Evolutionary conservation across 1,140 invertebrate genomes (phyloP), one percentile per base, ranked within the genome.

Genomic region (Chionoecetes opilio): DNA sequence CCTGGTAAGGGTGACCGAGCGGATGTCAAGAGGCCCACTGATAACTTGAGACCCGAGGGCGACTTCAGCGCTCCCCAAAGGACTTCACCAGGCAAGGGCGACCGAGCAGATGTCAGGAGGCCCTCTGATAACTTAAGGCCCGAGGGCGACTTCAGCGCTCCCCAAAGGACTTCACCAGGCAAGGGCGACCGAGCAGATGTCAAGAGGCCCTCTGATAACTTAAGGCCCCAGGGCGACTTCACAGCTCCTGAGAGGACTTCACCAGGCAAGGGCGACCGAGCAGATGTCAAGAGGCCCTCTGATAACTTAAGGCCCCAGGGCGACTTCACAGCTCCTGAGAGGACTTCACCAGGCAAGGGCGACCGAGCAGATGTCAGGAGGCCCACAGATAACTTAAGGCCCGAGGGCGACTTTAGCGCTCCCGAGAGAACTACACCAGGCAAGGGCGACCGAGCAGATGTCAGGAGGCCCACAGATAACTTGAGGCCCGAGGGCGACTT

Each of bases 361-460:
- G 97, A 97, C 87, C 96, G 97, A 85, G 97, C 97, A 75, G 97
- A 96, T 0, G 96, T 97, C 0, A 97, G 97, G 5, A 97, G 97
- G 87, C 97, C 97, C 82, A 96, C 97, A 31, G 98, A 98, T 95
- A 98, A 98, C 96, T 95, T 98, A 97, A 35, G 94, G 82, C 41
- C 94, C 17, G 84, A 95, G 34, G 94, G 94, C 0, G 94, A 95
- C 21, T 95, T 95, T 31, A 88, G 41, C 0, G 94, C 46, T 26
- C 94, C 94, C 11, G 94, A 95, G 9, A 92, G 38, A 29, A 75
- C 90, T 21, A 2, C 94, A 14, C 84, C 85, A 32, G 94, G 94
- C 0, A 88, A 41, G 14, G 94, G 94, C 2, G 94, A 95, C 8
- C 82, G 94, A 38, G 94, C 94, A 75, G 84, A 95, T 32, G 90